These are phyloP conservation scores for Drosophila quasianomalipes DNA, from an alignment of 2,888 invertebrate species.

Conservation along the genomic window DNA sequence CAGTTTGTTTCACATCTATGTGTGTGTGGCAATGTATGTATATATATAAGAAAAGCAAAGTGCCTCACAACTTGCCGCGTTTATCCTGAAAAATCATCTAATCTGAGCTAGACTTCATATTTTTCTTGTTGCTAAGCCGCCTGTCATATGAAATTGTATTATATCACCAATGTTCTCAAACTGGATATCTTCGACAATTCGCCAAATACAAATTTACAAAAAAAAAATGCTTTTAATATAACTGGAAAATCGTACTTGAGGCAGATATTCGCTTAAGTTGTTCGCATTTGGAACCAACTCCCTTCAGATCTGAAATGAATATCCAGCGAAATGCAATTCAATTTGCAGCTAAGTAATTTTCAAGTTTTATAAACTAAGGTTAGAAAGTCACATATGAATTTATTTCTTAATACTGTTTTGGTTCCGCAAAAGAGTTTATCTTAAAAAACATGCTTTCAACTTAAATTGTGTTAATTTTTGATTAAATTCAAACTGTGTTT, in stretches of 20 bases:
- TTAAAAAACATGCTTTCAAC: neutral
- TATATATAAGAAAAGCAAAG: slow-evolving; percentile 37
- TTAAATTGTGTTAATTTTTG: neutral
- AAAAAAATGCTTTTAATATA: neutral
- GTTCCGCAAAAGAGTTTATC: neutral
- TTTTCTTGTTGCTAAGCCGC: slow-evolving; percentile 76
- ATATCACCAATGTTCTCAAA: slow-evolving; percentile 20
- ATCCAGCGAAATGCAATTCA: neutral
- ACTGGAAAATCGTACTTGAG: neutral
- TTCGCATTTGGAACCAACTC: neutral
- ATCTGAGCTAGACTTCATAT: slow-evolving; percentile 79
- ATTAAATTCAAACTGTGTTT: neutral
- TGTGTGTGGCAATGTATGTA: slow-evolving; percentile 5
- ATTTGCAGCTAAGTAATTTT: neutral
- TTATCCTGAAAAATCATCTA: slow-evolving; percentile 81
- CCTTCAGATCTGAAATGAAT: neutral
- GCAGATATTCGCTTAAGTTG: neutral
- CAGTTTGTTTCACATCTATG: neutral
- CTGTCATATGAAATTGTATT: slow-evolving; percentile 65
- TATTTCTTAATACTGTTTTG: neutral
- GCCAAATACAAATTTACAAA: neutral
- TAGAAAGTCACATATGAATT: neutral
- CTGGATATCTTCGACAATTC: neutral
- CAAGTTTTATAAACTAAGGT: neutral
- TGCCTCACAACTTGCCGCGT: slow-evolving; percentile 63